Base-by-base conservation (phyloP, 2,113 vertebrate species). In the Erinaceus europaeus region DNA sequence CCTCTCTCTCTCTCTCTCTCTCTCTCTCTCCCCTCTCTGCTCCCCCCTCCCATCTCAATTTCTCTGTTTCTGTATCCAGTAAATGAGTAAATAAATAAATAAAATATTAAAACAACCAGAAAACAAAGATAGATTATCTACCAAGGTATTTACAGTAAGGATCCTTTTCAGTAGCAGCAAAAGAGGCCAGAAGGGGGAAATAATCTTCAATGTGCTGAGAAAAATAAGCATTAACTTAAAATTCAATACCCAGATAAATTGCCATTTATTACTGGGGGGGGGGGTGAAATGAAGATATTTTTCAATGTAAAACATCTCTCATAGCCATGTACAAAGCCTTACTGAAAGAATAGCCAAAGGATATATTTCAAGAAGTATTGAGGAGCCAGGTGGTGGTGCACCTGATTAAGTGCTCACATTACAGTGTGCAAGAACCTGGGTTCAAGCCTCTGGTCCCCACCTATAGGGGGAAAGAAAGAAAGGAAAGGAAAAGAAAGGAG, bases 261-360 rank as follows among this genome's bases (percentile, higher is more conserved):
- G 3, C 25, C 73, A 27, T 73, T 67, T 80, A 42, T 34, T 7
- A n/a, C 1, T 7, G n/a, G 11, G 53, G 20, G 15, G n/a, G n/a
- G n/a, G n/a, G n/a, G 46, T 64, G 38, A 84, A 65, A 76, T 44
- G 77, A 42, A 83, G 44, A 5, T 77, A 84, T 46, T 91, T 92
- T 89, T 72, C 40, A 64, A 74, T 80, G 32, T 42, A 50, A 62
- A 78, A 71, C 29, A 57, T n/a, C 25, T 27, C 55, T 27, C 25
- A n/a, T n/a, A n/a, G n/a, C n/a, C n/a, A n/a, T 23, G 73, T 75
- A 57, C 52, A 75, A 71, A 76, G 23, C 9, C 15, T 88, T 65
- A n/a, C 21, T 52, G 27, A 40, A 77, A 72, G 52, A 36, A 61
- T 34, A 3, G 34, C 5, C 25, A n/a, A 27, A 29, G 46, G 9